Evolutionary conservation across 2,888 invertebrate genomes (phyloP).

Genomic region (Melieria picta): DNA sequence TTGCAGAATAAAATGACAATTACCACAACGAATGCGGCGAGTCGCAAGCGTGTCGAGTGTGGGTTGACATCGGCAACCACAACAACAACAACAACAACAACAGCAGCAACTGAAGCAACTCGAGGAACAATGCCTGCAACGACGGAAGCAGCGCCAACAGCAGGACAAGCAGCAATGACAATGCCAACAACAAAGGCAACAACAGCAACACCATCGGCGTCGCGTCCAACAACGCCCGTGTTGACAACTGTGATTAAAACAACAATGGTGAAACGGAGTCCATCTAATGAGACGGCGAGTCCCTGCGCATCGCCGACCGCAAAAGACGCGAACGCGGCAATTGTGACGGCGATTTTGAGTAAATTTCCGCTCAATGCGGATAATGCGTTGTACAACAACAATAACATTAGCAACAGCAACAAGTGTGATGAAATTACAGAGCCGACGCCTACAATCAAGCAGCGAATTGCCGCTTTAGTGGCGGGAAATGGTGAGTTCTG

Average conservation of each 20-base stretch:
- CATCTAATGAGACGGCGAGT: constrained; percentile 57
- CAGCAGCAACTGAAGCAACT: constrained; percentile 46
- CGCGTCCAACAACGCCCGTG: constrained; percentile 51
- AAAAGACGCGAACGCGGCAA: constrained; percentile 31
- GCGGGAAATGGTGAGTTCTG: constrained; percentile 60
- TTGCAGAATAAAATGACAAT: constrained; percentile 46
- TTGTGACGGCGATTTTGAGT: too few relatives aligned
- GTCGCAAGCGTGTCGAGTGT: constrained; percentile 51
- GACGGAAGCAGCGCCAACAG: constrained; percentile 23
- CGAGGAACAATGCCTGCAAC: background rate
- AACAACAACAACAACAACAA: constrained; percentile 40
- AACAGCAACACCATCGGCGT: constrained; percentile 48
- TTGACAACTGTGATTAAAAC: constrained; percentile 64
- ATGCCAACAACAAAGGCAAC: constrained; percentile 35
- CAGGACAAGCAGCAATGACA: constrained; percentile 6
- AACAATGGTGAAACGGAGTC: constrained; percentile 63
- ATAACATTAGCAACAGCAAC: constrained; percentile 37
- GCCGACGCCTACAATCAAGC: constrained; percentile 53
- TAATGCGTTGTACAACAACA: constrained; percentile 51
- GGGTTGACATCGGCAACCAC: constrained; percentile 51
- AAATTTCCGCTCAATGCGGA: constrained; percentile 15
- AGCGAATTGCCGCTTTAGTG: constrained; percentile 61
- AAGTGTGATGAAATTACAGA: constrained; percentile 45
- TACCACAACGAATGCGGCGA: constrained; percentile 45
- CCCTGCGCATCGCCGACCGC: constrained; percentile 41